Base-by-base conservation (phyloP, 2,888 invertebrate genomes). In the Torymus texanus region DNA sequence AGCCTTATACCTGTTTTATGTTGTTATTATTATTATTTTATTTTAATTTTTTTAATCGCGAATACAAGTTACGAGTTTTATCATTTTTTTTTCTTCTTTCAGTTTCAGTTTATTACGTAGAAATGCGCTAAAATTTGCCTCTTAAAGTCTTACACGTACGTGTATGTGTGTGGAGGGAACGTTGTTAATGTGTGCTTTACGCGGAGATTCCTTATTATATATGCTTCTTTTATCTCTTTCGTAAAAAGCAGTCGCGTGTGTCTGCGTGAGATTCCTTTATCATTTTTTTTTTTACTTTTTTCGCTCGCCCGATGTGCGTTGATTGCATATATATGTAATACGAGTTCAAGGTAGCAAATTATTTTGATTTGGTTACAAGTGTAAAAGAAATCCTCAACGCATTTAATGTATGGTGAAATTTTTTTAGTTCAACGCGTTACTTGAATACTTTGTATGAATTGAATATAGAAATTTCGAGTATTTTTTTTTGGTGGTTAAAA, bases 91-190 rank as follows among this genome's bases (percentile, higher is more conserved):
- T 61, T 21, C 10, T 61, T 21, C 10, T 8, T 41, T 41, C 41
- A 41, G 41, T 41, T 41, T 41, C 41, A 41, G 41, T 41, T 67
- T 74, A 65, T 74, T 66, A 75, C 66, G 56, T 75, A 75, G 66
- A 75, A 75, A 59, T 75, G 59, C 66, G 24, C 59, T 67, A 67
- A 62, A 72, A 55, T 53, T 72, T 72, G 62, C 41, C 55, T 62
- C 21, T 72, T 72, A 72, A 41, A 75, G 51, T 75, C 67, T 75
- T 67, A 75, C 66, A 51, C 41, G 41, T 67, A 50, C 51, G 51
- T 13, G 59, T 75, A 66, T 67, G 21, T 59, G 51, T 13, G 51
- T 75, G 75, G 75, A 75, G 66, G 75, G 75, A 75, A 67, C 67
- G 66, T 75, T 51, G 24, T 66, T 16, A 66, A 66, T 50, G 18